Base-by-base conservation (phyloP, 2,888 invertebrate genomes). In the Xestobium rufovillosum region DNA sequence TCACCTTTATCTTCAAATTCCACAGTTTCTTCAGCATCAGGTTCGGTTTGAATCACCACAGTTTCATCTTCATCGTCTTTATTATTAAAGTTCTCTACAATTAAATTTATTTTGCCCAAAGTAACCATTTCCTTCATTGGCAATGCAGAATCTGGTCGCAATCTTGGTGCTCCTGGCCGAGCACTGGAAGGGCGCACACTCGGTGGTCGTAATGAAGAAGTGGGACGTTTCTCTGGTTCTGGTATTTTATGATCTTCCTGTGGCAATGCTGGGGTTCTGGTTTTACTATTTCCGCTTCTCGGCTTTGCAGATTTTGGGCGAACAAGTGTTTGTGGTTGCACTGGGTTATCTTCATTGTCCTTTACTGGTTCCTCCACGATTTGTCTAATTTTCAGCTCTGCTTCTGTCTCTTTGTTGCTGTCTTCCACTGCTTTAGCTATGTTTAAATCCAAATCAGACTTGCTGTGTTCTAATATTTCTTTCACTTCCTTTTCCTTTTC, bases 161-260 rank as follows among this genome's bases (percentile, higher is more conserved):
- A 69, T 37, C 87, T 72, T 1, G 94, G 94, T 9, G 94, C 91
- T 15, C 90, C 91, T 1, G 94, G 92, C 41, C 92, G 71, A 3
- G 89, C 86, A 49, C 88, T 89, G 2, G 84, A 78, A 0, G 89
- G 89, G 41, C 90, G 68, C 0, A 80, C 80, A 59, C 83, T 82
- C 15, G 76, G 72, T 9, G 83, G 82, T 33, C 82, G 69, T 15
- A 75, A 49, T 1, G 72, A 69, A 34, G 73, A 75, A 50, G 65
- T 70, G 0, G 73, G 72, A 15, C 69, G 63, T 6, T 40, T 42
- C 28, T 10, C 12, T 28, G 10, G 8, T 28, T n/a, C 6, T 28
- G 6, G 12, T 19, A 19, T n/a, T n/a, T n/a, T n/a, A n/a, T n/a
- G n/a, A n/a, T n/a, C n/a, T n/a, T n/a, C n/a, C n/a, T n/a, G n/a